These are phyloP conservation scores for Sternotherus odoratus DNA, from an alignment of 2,797 vertebrate species.

Conservation along the genomic window DNA sequence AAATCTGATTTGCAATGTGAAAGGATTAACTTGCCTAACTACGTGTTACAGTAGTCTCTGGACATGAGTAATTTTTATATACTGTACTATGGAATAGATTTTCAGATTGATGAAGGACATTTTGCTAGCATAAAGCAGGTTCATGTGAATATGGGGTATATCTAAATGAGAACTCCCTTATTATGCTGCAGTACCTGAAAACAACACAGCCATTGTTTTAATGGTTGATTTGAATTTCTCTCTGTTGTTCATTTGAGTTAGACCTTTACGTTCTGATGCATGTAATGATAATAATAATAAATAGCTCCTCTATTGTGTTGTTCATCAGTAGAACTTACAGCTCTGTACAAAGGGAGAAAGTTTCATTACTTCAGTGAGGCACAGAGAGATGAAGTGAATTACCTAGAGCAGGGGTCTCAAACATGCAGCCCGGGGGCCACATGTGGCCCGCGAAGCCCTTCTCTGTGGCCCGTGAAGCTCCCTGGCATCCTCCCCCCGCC, in stretches of 20 bases:
- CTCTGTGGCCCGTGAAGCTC: too few species aligned
- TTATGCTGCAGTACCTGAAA: background rate
- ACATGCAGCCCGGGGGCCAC: too few species aligned
- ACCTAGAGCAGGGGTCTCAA: too few species aligned
- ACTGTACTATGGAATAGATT: background rate
- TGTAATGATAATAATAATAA: background rate
- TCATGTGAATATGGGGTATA: slow-evolving; percentile 26
- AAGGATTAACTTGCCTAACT: slow-evolving; percentile 20
- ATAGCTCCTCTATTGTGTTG: background rate
- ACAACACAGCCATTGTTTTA: background rate
- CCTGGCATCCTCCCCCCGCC: too few species aligned
- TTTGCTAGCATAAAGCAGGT: background rate
- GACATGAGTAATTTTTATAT: background rate
- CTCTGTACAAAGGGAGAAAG: background rate
- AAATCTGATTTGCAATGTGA: slow-evolving; percentile 1
- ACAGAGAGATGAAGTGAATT: background rate
- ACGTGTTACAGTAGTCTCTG: background rate
- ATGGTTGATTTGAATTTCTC: background rate
- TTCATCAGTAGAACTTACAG: background rate
- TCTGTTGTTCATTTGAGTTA: background rate
- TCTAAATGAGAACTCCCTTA: slow-evolving; percentile 2
- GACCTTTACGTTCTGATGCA: background rate
- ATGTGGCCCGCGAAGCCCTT: too few species aligned
- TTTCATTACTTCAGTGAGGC: background rate
- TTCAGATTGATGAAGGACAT: slow-evolving; percentile 13